These are phyloP conservation scores for Cantharis rustica DNA, from an alignment of 2,888 invertebrate species.

Conservation along the genomic window DNA sequence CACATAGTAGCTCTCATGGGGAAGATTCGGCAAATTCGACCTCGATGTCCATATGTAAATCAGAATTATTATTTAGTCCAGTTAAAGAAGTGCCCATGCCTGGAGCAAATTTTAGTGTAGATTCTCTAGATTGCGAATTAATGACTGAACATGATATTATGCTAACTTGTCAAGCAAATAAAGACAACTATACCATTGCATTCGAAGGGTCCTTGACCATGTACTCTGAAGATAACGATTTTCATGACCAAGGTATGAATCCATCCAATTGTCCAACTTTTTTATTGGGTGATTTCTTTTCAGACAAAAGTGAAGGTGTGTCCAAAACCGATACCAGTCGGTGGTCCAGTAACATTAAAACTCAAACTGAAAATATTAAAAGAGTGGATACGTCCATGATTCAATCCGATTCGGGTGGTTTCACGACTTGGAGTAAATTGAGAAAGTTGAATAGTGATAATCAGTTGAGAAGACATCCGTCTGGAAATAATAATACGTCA, in stretches of 20 bases:
- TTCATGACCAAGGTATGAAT: constrained; percentile 57
- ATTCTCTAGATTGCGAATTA: constrained; percentile 87
- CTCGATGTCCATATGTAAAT: constrained; percentile 90
- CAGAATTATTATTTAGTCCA: constrained; percentile 88
- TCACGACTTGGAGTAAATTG: constrained; percentile 88
- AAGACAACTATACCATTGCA: constrained; percentile 94
- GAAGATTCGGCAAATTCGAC: constrained; percentile 78
- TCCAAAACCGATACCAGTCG: constrained; percentile 44
- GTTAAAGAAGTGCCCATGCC: constrained; percentile 79
- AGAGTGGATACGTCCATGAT: constrained; percentile 63
- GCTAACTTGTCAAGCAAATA: constrained; percentile 89
- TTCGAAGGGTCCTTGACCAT: constrained; percentile 87
- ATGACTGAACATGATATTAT: constrained; percentile 83
- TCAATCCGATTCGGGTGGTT: constrained; percentile 80
- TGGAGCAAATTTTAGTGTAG: constrained; percentile 82
- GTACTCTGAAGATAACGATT: constrained; percentile 85
- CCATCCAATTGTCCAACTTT: neutral
- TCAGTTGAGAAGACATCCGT: constrained; percentile 74
- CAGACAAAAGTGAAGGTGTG: constrained; percentile 48
- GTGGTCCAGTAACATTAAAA: constrained; percentile 46
- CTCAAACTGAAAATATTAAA: constrained; percentile 36
- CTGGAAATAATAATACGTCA: constrained; percentile 65
- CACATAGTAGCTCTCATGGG: constrained; percentile 75
- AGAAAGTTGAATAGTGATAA: constrained; percentile 71
- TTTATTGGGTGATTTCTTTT: neutral